Evolutionary conservation across 2,113 vertebrate genomes (phyloP).

Genomic region (Scophthalmus maximus): DNA sequence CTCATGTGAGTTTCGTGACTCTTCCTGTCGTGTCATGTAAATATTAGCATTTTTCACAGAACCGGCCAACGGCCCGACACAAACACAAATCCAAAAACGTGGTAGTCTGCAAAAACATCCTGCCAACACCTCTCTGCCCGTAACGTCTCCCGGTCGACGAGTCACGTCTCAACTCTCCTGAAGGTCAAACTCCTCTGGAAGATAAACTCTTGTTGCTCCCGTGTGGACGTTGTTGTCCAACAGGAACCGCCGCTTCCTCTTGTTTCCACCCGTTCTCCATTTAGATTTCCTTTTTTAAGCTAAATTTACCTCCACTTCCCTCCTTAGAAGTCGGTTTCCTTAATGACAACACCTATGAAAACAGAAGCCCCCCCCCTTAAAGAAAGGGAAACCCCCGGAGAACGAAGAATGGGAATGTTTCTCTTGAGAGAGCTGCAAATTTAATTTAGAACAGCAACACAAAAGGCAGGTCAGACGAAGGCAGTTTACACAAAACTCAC

Average conservation of each 20-base stretch:
- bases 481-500: constrained; percentile 11
- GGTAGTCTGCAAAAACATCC: constrained; percentile 53
- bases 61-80: background rate
- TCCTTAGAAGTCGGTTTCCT: constrained; percentile 71
- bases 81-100: background rate
- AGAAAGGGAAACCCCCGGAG: constrained; percentile 50
- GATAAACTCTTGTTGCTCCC: constrained; percentile 6
- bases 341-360: constrained; percentile 69
- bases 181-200: background rate
- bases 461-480: constrained; percentile 10
- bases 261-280: constrained; percentile 49
- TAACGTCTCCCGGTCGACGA: constrained; percentile 6
- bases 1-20: too few species aligned
- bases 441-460: constrained; percentile 21
- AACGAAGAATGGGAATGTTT: constrained; percentile 21
- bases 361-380: constrained; percentile 34
- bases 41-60: constrained; percentile 48
- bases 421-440: constrained; percentile 5
- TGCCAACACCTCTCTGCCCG: background rate
- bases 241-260: constrained; percentile 63
- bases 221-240: constrained; percentile 10
- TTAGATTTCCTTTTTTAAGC: constrained; percentile 67
- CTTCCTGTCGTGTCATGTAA: background rate
- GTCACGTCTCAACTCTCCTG: constrained; percentile 27
- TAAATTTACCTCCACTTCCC: constrained; percentile 76